Evolutionary conservation across 2,888 invertebrate species (phyloP).

Genomic region (Lamproptera curius): DNA sequence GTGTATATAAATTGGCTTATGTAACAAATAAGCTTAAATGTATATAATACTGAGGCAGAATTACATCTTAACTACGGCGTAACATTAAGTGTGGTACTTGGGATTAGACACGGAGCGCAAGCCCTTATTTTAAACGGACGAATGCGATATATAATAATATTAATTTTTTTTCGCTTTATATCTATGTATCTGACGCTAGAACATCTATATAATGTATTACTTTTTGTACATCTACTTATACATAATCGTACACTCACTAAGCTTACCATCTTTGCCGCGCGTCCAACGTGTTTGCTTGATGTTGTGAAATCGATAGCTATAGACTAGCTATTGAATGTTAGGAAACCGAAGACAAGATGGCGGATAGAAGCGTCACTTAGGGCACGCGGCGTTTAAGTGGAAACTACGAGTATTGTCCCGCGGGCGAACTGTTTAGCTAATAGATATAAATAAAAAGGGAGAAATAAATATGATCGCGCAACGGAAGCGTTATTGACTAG

Average conservation of each 20-base stretch:
- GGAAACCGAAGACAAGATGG: no score
- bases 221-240: constrained; percentile 79
- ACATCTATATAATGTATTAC: constrained; percentile 79
- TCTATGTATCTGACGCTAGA: constrained; percentile 78
- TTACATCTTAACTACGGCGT: constrained; percentile 77
- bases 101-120: constrained; percentile 77
- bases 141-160: constrained; percentile 78
- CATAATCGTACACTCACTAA: constrained; percentile 76
- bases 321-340: no score
- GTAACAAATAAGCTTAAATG: constrained; percentile 77
- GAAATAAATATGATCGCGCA: constrained; percentile 19
- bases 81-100: constrained; percentile 75
- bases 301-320: no score
- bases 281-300: constrained; percentile 59
- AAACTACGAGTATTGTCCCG: constrained; percentile 65
- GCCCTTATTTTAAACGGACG: constrained; percentile 78
- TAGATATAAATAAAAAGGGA: constrained; percentile 28
- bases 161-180: constrained; percentile 76
- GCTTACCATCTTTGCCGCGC: constrained; percentile 64
- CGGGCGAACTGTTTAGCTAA: no score
- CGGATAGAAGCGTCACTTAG: constrained; percentile 51
- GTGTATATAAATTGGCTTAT: constrained; percentile 78
- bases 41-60: constrained; percentile 79
- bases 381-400: constrained; percentile 58
- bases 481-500: constrained; percentile 33